A percentile compares a stretch with the other conserved stretches of the same genome.
phyloP scores from a whole-genome alignment of 2,888 invertebrate genomes.

The Hirtodrosophila cameraria region DNA sequence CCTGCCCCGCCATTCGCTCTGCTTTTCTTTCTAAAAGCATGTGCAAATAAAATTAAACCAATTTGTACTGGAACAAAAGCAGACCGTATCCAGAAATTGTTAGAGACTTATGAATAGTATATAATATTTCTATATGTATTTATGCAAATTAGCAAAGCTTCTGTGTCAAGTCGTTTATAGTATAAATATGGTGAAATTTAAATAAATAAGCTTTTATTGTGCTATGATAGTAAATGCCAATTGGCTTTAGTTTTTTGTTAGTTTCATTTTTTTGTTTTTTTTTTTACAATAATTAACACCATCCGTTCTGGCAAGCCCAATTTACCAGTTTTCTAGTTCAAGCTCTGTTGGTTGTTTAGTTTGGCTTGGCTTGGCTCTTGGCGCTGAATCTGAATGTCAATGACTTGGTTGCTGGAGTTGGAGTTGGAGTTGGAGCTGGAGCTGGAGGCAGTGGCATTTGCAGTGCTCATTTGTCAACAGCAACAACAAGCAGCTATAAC shows the following conservation, averaged over 20 bases:
- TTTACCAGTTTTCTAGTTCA: slow-evolving; percentile 65
- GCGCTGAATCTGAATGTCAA: slow-evolving; percentile 67
- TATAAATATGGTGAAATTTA: slow-evolving; percentile 26
- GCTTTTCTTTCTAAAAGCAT: slow-evolving; percentile 36
- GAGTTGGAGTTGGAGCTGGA: slow-evolving; percentile 9
- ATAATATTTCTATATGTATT: slow-evolving; percentile 4
- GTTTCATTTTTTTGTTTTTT: too few relatives aligned
- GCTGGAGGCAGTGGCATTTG: slow-evolving; percentile 54
- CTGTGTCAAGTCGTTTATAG: slow-evolving; percentile 7
- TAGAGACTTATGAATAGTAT: slow-evolving; percentile 18
- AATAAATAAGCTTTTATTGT: slow-evolving; percentile 12
- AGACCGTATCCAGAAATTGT: slow-evolving; percentile 40
- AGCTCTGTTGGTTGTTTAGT: slow-evolving; percentile 38
- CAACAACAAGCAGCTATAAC: slow-evolving; percentile 31
- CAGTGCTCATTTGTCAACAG: slow-evolving; percentile 67
- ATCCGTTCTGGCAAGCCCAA: slow-evolving; percentile 58
- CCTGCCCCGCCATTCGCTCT: background rate
- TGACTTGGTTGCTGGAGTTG: slow-evolving; percentile 36
- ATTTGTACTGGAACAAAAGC: slow-evolving; percentile 58
- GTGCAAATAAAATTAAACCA: slow-evolving; percentile 41
- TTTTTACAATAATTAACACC: slow-evolving; percentile 63
- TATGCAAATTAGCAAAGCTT: slow-evolving; percentile 40
- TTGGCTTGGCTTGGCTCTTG: slow-evolving; percentile 40
- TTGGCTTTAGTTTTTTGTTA: slow-evolving; percentile 24
- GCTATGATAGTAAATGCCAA: slow-evolving; percentile 39